A percentile compares a stretch with the other conserved stretches of the same genome.
These are phyloP conservation scores for Drosophila suzukii DNA, from an alignment of 1,140 invertebrate species.

Conservation along the genomic window DNA sequence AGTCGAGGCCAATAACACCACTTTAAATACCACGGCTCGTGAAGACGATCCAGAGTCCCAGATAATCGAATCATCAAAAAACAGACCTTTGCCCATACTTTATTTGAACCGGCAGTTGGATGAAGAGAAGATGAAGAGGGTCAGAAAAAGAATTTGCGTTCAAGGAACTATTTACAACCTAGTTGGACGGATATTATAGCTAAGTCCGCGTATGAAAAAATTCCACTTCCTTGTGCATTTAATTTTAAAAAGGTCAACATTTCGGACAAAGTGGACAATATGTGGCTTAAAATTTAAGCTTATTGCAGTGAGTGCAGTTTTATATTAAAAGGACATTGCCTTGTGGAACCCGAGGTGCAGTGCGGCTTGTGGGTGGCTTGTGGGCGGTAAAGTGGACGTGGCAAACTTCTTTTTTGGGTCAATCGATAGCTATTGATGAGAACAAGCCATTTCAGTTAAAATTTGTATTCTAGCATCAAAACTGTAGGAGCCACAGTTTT, in stretches of 20 bases:
- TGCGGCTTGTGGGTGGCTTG: too few relatives aligned
- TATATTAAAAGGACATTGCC: constrained; percentile 2
- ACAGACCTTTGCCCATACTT: not conserved
- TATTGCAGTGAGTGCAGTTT: not conserved
- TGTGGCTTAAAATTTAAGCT: not conserved
- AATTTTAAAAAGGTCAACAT: not conserved
- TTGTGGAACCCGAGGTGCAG: not conserved
- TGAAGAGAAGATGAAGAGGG: not conserved
- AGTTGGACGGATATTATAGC: constrained; percentile 6
- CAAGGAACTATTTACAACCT: not conserved
- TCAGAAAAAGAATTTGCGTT: not conserved
- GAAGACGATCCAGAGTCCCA: not conserved
- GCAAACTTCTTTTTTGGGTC: too few relatives aligned
- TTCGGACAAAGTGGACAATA: not conserved
- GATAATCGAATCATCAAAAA: not conserved
- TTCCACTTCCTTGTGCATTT: not conserved
- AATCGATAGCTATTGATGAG: too few relatives aligned
- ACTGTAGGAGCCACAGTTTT: too few relatives aligned
- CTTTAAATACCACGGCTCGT: not conserved
- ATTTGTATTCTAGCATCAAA: too few relatives aligned
- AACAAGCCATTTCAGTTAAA: too few relatives aligned
- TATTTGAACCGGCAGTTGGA: not conserved
- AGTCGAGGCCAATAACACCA: not conserved
- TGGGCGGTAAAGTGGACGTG: too few relatives aligned
- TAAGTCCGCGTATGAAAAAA: not conserved